Evolutionary conservation across 2,113 vertebrate genomes (phyloP).

Genomic region (Trichomycterus rosablanca): DNA sequence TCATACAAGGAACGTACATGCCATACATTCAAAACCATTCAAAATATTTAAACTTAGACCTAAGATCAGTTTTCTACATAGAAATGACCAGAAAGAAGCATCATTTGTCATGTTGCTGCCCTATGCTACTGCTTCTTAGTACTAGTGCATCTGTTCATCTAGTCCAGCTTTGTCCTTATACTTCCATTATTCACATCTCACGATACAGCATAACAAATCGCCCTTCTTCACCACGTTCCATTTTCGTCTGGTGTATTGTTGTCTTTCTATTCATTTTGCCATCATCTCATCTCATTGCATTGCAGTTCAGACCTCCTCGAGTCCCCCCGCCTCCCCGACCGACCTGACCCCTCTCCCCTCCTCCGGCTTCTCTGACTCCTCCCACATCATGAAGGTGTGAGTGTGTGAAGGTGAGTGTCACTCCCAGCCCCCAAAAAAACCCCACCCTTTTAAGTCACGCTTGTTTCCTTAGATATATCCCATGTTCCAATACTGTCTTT

Average conservation of each 20-base stretch:
- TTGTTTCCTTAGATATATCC: slow-evolving; percentile 7
- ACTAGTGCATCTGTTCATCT: neutral
- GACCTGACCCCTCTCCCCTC: slow-evolving; percentile 79
- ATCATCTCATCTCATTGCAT: slow-evolving; percentile 63
- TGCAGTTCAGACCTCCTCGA: slow-evolving; percentile 84
- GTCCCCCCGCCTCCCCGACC: slow-evolving; percentile 81
- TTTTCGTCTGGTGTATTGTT: slow-evolving; percentile 53
- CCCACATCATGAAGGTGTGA: slow-evolving; percentile 90
- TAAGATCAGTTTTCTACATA: too few relatives aligned
- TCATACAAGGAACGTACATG: slow-evolving; percentile 16
- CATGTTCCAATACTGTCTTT: slow-evolving; percentile 13
- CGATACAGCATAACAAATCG: too few relatives aligned
- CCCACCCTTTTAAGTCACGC: neutral
- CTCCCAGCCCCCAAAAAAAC: slow-evolving; percentile 33
- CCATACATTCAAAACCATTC: neutral
- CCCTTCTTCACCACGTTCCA: slow-evolving; percentile 41
- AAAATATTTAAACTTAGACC: too few relatives aligned
- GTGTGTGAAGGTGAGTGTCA: slow-evolving; percentile 78
- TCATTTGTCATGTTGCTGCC: slow-evolving; percentile 3
- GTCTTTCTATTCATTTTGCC: slow-evolving; percentile 49
- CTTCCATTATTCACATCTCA: too few relatives aligned
- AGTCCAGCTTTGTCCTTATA: too few relatives aligned
- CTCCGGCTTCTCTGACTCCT: slow-evolving; percentile 77
- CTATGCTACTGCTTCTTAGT: slow-evolving; percentile 1
- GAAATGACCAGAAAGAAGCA: slow-evolving; percentile 5